Conservation (phyloP, 2,113 vertebrate species). For the Tragelaphus strepsiceros region DNA sequence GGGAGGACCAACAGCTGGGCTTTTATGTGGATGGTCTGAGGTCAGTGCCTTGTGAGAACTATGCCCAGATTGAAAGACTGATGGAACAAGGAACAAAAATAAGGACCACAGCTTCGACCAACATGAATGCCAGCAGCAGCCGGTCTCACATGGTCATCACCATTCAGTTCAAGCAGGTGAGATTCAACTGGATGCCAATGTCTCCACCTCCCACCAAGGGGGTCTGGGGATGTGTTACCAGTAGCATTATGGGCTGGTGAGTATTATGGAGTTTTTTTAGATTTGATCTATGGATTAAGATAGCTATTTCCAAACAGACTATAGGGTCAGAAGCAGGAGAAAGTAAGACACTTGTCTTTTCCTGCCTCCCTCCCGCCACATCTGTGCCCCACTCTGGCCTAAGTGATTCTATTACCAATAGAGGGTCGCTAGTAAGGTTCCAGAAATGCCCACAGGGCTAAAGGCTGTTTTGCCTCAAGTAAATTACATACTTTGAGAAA, state of each 20-base stretch:
- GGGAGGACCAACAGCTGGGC: conserved; percentile 88
- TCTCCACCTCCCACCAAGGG: fast-evolving
- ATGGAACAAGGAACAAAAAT: conserved; percentile 89
- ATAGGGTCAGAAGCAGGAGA: neutral
- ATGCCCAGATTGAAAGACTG: conserved; percentile 85
- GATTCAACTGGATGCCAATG: fast-evolving
- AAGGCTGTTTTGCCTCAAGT: neutral
- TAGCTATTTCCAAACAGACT: neutral
- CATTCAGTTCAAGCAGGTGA: conserved; percentile 89
- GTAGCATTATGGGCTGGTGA: neutral
- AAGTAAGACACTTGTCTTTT: neutral
- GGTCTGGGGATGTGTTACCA: neutral
- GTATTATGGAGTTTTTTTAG: neutral
- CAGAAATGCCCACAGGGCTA: too few species aligned
- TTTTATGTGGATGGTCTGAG: conserved; percentile 91
- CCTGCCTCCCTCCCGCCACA: fast-evolving
- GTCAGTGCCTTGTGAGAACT: conserved; percentile 86
- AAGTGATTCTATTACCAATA: too few species aligned
- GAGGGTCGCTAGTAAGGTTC: too few species aligned
- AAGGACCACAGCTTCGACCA: conserved; percentile 88
- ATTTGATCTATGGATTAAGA: neutral
- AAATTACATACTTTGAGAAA: neutral
- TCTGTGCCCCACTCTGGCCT: neutral
- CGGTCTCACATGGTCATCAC: conserved; percentile 91
- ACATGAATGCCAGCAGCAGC: conserved; percentile 90